Evolutionary conservation across 2,888 invertebrate species (phyloP).

Genomic region (Hypomecis punctinalis): DNA sequence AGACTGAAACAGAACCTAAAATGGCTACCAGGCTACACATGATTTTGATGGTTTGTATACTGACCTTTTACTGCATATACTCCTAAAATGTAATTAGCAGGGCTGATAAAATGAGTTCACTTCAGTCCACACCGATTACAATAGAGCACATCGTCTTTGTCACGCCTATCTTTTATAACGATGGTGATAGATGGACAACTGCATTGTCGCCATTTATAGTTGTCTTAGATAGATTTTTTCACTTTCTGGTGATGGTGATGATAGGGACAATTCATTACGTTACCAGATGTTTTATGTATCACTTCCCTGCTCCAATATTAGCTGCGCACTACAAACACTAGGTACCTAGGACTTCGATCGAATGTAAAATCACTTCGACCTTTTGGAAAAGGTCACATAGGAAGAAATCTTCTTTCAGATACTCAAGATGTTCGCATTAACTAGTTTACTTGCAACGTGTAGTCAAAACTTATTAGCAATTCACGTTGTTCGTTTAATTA

Average conservation of each 20-base stretch:
- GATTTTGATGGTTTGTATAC: slow-evolving; percentile 21
- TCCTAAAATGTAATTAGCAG: slow-evolving; percentile 5
- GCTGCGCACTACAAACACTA: slow-evolving; percentile 45
- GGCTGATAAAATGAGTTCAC: slow-evolving; percentile 20
- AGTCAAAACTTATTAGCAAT: too few species aligned
- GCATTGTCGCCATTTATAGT: slow-evolving; percentile 54
- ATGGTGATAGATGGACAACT: slow-evolving; percentile 53
- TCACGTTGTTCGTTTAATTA: too few species aligned
- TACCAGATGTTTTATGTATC: slow-evolving; percentile 54
- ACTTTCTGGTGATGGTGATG: slow-evolving; percentile 47
- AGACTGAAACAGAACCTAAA: slow-evolving; percentile 30
- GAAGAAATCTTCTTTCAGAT: slow-evolving; percentile 12
- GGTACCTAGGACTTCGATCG: slow-evolving; percentile 28
- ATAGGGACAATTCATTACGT: slow-evolving; percentile 55
- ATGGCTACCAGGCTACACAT: slow-evolving; percentile 37
- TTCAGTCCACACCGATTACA: slow-evolving; percentile 46
- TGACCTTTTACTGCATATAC: slow-evolving; percentile 25
- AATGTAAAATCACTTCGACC: slow-evolving; percentile 30
- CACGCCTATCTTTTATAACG: slow-evolving; percentile 62
- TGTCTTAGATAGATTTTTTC: slow-evolving; percentile 45
- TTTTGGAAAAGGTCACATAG: slow-evolving; percentile 31
- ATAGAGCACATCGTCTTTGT: slow-evolving; percentile 57
- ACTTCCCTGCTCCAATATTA: slow-evolving; percentile 52
- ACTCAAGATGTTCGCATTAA: not conserved
- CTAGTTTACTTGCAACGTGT: not conserved